These are phyloP conservation scores for Mesocentrotus franciscanus DNA, from an alignment of 53 echinoderm and acorn worm genomes.

Conservation along the genomic window DNA sequence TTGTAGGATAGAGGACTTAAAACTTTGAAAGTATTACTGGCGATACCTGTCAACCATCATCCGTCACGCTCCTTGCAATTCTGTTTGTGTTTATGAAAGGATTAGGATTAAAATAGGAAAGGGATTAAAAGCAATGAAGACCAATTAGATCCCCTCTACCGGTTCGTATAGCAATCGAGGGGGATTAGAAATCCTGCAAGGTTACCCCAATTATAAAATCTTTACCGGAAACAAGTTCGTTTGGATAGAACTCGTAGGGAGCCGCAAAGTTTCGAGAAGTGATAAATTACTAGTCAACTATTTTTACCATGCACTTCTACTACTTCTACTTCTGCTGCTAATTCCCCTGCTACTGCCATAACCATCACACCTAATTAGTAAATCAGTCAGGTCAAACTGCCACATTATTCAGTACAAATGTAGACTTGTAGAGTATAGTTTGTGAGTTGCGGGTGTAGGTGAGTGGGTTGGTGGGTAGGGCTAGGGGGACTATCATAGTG, in stretches of 20 bases:
- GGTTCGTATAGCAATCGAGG: neutral
- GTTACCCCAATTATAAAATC: constrained; percentile 28
- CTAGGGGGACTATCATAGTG: too few species aligned
- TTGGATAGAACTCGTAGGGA: neutral
- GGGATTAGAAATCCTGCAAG: neutral
- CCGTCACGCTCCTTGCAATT: neutral
- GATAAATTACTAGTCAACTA: neutral
- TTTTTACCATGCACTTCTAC: too few species aligned
- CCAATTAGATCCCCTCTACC: neutral
- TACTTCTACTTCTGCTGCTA: too few species aligned
- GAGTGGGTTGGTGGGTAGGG: too few species aligned
- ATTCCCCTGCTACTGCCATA: too few species aligned
- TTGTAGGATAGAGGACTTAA: neutral
- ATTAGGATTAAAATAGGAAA: constrained; percentile 16
- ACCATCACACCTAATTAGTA: too few species aligned
- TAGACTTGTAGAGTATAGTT: too few species aligned
- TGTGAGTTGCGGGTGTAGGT: too few species aligned
- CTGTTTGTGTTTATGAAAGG: constrained; percentile 38
- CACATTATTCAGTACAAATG: too few species aligned
- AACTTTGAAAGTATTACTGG: neutral
- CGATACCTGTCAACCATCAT: neutral
- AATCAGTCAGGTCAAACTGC: too few species aligned
- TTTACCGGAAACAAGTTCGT: neutral
- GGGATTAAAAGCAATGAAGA: neutral
- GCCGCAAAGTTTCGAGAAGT: neutral